These are phyloP conservation scores for Phycodurus eques DNA, from an alignment of 2,113 vertebrate species.

Conservation along the genomic window DNA sequence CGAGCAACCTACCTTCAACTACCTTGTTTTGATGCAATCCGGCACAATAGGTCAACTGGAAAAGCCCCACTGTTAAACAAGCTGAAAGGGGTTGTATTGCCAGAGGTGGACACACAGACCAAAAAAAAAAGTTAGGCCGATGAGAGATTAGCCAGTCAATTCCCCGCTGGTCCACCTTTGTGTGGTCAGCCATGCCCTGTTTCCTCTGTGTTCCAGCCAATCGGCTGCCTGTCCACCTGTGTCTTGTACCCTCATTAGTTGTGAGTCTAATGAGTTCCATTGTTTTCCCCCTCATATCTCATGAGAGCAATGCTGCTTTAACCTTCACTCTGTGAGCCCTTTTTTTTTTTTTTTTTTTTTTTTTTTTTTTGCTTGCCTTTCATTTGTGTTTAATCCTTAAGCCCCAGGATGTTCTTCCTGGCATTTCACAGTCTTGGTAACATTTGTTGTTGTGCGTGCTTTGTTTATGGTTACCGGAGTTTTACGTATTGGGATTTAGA, in stretches of 20 bases:
- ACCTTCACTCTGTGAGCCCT: neutral
- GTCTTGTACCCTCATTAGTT: conserved; percentile 2
- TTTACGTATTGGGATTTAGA: too few relatives aligned
- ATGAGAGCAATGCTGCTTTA: neutral
- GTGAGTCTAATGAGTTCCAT: conserved; percentile 1
- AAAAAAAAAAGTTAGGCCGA: neutral
- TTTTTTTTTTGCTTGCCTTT: neutral
- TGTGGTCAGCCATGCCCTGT: neutral
- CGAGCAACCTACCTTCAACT: neutral
- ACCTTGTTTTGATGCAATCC: neutral
- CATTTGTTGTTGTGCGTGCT: too few relatives aligned
- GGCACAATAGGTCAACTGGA: neutral
- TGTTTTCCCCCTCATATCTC: neutral
- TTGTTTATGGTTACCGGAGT: too few relatives aligned
- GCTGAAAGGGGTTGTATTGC: neutral
- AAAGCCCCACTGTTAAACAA: neutral
- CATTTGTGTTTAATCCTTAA: neutral
- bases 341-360: neutral
- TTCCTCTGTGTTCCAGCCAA: neutral
- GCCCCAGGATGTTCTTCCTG: neutral
- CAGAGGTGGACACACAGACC: neutral
- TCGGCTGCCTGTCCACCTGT: conserved; percentile 2
- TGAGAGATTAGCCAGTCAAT: neutral
- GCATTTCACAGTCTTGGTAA: too few relatives aligned
- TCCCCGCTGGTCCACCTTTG: neutral